phyloP scores from a whole-genome alignment of 30 jellyfish, hydroid and myxozoan species.

The Turritopsis dohrnii region DNA sequence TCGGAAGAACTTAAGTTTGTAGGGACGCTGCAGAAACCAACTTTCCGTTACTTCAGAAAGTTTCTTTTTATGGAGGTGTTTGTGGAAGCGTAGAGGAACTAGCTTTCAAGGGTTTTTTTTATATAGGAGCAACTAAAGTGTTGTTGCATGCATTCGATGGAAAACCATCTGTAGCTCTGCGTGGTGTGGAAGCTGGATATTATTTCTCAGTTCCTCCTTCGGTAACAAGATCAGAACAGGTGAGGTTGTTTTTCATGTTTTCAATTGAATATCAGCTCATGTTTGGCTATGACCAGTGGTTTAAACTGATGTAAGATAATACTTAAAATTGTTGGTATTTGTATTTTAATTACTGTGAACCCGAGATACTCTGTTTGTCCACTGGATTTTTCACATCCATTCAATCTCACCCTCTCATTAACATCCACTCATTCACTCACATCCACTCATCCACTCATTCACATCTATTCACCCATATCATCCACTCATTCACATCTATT shows the following conservation, averaged over 20 bases:
- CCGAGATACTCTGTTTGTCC: too few relatives aligned
- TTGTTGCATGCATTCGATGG: constrained; percentile 99
- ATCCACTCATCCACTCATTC: too few relatives aligned
- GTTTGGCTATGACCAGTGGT: background rate
- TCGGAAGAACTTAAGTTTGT: too few relatives aligned
- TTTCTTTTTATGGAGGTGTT: too few relatives aligned
- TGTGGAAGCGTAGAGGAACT: background rate
- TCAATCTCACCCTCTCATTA: too few relatives aligned
- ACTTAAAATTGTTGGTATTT: background rate
- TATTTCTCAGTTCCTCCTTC: constrained; percentile 96
- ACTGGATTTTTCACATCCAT: too few relatives aligned
- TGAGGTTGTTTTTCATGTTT: constrained; percentile 21
- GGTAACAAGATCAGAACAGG: constrained; percentile 94
- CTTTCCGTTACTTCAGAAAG: too few relatives aligned
- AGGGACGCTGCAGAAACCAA: too few relatives aligned
- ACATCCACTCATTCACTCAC: too few relatives aligned
- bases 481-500: background rate
- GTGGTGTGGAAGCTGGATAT: constrained; percentile 97
- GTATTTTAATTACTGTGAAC: too few relatives aligned
- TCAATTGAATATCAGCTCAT: background rate
- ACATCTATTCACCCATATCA: background rate
- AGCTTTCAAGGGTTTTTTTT: too few relatives aligned
- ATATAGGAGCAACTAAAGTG: constrained; percentile 81
- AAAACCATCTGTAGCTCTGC: constrained; percentile 72
- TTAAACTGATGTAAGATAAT: background rate